phyloP scores from a whole-genome alignment of 1,140 invertebrate genomes.

The Lutraria rhynchaena region DNA sequence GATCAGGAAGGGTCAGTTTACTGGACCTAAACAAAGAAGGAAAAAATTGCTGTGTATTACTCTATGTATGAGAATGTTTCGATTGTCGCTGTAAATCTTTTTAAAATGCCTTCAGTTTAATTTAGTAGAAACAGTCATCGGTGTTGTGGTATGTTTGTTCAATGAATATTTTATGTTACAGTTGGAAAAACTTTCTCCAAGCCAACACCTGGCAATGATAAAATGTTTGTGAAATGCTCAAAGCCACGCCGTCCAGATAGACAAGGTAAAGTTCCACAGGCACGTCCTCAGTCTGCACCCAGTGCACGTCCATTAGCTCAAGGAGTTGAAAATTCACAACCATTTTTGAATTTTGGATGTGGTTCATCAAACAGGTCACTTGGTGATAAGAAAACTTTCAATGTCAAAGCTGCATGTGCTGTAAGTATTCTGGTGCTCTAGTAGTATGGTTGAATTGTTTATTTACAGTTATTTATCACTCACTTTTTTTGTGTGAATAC shows the following conservation, averaged over 20 bases:
- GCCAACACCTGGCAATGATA: conserved; percentile 28
- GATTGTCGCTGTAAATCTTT: too few species aligned
- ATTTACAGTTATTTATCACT: too few species aligned
- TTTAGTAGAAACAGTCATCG: too few species aligned
- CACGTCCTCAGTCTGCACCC: conserved; percentile 39
- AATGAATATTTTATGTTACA: conserved; percentile 19
- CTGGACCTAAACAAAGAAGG: too few species aligned
- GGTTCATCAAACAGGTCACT: conserved; percentile 4
- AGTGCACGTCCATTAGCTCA: not conserved
- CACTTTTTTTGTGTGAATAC: too few species aligned
- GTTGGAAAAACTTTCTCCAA: conserved; percentile 50
- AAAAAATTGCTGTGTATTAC: too few species aligned
- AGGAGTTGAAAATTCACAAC: not conserved
- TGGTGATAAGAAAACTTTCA: conserved; percentile 54
- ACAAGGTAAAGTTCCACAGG: conserved; percentile 20
- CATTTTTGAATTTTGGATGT: conserved; percentile 42
- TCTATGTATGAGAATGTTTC: too few species aligned
- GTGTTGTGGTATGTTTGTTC: too few species aligned
- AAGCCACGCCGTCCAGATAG: conserved; percentile 44
- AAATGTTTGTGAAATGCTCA: conserved; percentile 15
- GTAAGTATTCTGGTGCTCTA: too few species aligned
- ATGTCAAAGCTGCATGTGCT: conserved; percentile 44
- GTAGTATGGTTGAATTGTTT: too few species aligned
- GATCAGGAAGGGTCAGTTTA: too few species aligned
- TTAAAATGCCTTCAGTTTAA: too few species aligned